Base-by-base conservation (phyloP, 2,113 vertebrate species). In the Coregonus clupeaformis region DNA sequence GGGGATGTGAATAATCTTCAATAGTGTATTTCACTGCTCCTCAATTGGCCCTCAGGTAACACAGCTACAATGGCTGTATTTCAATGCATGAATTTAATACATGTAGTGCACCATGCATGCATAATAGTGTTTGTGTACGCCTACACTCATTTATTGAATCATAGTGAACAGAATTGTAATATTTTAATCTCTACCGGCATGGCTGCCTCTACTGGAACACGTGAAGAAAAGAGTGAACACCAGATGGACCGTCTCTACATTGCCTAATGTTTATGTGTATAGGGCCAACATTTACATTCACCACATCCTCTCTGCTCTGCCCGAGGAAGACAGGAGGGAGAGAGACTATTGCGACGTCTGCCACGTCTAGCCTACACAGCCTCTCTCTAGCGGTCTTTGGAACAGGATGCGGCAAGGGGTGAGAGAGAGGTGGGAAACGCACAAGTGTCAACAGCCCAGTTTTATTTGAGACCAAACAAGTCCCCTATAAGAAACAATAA, bases 361-460 rank as follows among this genome's bases (percentile, higher is more conserved):
- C 91, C 90, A 91, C 89, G 90, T 89, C 80, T 78, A 78, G 32
- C 75, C 76, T 22, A 9, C 59, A 11, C 62, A 59, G 81, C 76
- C 9, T 24, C 27, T n/a, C 32, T n/a, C 29, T 52, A 67, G 36
- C 68, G 60, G 65, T 42, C 72, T 68, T 52, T 69, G 73, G 77
- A 76, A 67, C 70, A 87, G 82, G 77, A 80, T 12, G 67, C 59
- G 73, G 24, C 59, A 77, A 30, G n/a, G 42, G 18, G 42, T 47
- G 63, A 29, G 77, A 20, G 27, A 71, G 63, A 52, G 13, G 1
- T 63, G 24, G 32, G n/a, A 57, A 59, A 42, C 22, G 11, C 14
- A 68, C 18, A 32, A 13, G 63, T 29, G 32, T 47, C 18, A 42
- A 42, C 36, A 68, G 22, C 2, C 3, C 18, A 5, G 57, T 60